Evolutionary conservation across 2,888 invertebrate genomes (phyloP).

Genomic region (Leptopterna dolabrata): DNA sequence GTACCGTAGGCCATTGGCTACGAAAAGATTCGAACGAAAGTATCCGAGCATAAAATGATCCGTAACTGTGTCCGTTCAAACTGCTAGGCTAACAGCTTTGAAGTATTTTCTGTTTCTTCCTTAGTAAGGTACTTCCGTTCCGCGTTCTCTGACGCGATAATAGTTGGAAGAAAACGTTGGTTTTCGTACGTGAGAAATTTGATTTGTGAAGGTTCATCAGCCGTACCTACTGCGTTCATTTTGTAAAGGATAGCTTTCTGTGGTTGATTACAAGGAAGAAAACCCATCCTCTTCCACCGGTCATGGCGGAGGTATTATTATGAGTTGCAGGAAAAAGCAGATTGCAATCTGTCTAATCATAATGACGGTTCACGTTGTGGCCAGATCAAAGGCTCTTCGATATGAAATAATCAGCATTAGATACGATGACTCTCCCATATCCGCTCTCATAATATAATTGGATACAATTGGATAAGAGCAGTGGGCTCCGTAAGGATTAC

Average conservation of each 20-base stretch:
- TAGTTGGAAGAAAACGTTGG: background rate
- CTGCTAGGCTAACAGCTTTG: background rate
- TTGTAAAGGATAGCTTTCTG: background rate
- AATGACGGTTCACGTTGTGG: too few species aligned
- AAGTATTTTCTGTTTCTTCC: background rate
- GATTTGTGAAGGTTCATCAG: background rate
- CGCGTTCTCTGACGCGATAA: background rate
- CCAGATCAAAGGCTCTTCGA: too few species aligned
- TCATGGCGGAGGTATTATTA: too few species aligned
- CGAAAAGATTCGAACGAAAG: slow-evolving; percentile 18
- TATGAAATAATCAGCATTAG: too few species aligned
- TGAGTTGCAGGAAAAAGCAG: too few species aligned
- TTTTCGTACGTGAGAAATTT: background rate
- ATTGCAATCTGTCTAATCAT: too few species aligned
- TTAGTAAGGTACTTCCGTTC: background rate
- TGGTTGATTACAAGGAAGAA: too few species aligned
- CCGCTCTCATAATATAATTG: background rate
- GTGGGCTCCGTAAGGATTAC: slow-evolving; percentile 1
- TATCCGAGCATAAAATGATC: slow-evolving; percentile 45
- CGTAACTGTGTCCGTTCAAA: slow-evolving; percentile 40
- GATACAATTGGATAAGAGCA: background rate
- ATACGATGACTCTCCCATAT: background rate
- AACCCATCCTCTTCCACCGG: too few species aligned
- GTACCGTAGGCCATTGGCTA: slow-evolving; percentile 40
- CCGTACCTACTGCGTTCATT: background rate